phyloP scores from a whole-genome alignment of 2,888 invertebrate species.

The Unio delphinus region DNA sequence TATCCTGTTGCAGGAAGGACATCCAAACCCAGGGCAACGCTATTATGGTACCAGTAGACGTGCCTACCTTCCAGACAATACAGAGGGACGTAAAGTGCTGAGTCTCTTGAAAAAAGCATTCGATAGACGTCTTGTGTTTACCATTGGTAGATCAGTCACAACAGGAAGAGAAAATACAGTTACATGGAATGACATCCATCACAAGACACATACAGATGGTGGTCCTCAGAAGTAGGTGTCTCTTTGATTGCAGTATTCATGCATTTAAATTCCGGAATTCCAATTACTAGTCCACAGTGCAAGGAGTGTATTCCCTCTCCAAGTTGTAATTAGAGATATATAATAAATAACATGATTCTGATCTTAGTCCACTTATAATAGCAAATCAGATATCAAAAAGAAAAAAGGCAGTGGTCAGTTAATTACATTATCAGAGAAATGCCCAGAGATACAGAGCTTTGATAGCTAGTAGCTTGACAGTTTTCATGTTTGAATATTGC shows the following conservation, averaged over 20 bases:
- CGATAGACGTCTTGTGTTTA: conserved; percentile 46
- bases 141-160: conserved; percentile 52
- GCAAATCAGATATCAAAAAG: too few relatives aligned
- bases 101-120: conserved; percentile 43
- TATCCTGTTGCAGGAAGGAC: conserved; percentile 18
- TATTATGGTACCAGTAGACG: conserved; percentile 41
- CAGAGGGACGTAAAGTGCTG: conserved; percentile 43
- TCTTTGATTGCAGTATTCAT: neutral
- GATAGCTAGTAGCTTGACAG: too few relatives aligned
- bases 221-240: conserved; percentile 29
- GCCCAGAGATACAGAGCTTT: too few relatives aligned
- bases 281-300: too few relatives aligned
- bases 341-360: too few relatives aligned
- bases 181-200: conserved; percentile 48
- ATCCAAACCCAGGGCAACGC: conserved; percentile 49
- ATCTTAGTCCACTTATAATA: too few relatives aligned
- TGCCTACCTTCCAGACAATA: conserved; percentile 52
- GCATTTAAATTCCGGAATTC: neutral
- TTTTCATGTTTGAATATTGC: too few relatives aligned
- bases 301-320: too few relatives aligned
- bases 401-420: too few relatives aligned
- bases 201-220: conserved; percentile 41
- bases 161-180: conserved; percentile 50
- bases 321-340: too few relatives aligned
- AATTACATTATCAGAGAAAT: too few relatives aligned